Evolutionary conservation across 1,140 invertebrate genomes (phyloP), one percentile per base, ranked within the genome.

Genomic region (Drosophila trapezifrons): DNA sequence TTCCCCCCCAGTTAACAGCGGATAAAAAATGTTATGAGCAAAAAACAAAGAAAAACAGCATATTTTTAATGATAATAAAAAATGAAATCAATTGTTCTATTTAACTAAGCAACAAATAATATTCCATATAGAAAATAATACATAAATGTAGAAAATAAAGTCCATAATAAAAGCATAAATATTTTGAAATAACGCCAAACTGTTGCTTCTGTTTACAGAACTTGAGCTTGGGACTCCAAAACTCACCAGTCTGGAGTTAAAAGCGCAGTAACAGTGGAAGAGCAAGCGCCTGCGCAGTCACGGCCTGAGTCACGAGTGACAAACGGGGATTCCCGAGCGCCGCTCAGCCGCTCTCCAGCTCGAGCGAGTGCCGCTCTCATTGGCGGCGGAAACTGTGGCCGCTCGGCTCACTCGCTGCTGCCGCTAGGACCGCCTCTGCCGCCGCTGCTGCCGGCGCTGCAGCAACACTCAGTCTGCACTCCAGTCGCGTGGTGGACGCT

Each of bases 401-500:
- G 60, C 67, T 65, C 71, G 73, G 64, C 64, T 38, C 56, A 80
- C 81, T 84, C 80, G 80, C 43, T 63, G 72, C 67, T 69, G 46
- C 40, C 69, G 54, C 43, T 46, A 40, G 43, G 54, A 62, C 38
- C 57, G 71, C 38, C 59, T 60, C 66, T 79, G 72, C 67, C 55
- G 51, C 52, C 55, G 49, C 45, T 57, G 62, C 67, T 80, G 73
- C 75, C 57, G 62, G 56, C 52, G 57, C 51, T 63, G 47, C 51
- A 60, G 58, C 58, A 37, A 35, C n/a, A n/a, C 29, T 52, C 62
- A 69, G 60, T 69, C 65, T 69, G 71, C 45, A 69, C 80, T 83
- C 78, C 77, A 80, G 71, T 71, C 80, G 84, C 77, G 71, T 84
- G 76, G 84, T 79, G 80, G 64, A 40, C 32, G 42, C 51, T 54